phyloP scores from a whole-genome alignment of 2,888 invertebrate genomes.

The Dryobotodes eremita region DNA sequence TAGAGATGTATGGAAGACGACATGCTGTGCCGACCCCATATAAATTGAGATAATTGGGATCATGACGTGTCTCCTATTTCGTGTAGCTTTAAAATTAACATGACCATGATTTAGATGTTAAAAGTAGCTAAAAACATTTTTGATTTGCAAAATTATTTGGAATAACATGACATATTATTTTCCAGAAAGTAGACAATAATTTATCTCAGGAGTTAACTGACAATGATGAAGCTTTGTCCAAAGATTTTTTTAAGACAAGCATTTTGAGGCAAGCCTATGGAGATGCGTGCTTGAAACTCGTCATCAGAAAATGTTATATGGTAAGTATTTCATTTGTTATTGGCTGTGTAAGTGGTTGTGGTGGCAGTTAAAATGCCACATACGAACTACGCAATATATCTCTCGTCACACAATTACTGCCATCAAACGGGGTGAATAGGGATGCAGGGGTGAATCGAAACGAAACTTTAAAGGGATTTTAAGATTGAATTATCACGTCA shows the following conservation, averaged over 20 bases:
- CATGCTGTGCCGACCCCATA: background rate
- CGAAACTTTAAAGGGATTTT: too few species aligned
- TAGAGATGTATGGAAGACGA: background rate
- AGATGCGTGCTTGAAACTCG: conserved; percentile 78
- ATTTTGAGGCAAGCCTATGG: conserved; percentile 78
- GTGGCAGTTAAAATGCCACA: background rate
- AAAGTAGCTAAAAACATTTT: too few species aligned
- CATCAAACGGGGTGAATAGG: too few species aligned
- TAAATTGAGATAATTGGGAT: background rate
- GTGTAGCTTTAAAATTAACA: too few species aligned
- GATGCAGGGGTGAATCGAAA: too few species aligned
- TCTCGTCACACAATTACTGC: background rate
- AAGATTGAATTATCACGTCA: too few species aligned
- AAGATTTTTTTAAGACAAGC: conserved; percentile 67
- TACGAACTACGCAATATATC: background rate
- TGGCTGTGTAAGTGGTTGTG: background rate
- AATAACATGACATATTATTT: background rate
- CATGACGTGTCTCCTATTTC: too few species aligned
- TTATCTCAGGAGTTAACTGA: conserved; percentile 37
- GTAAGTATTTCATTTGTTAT: conserved; percentile 59
- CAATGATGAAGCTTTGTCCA: conserved; percentile 53
- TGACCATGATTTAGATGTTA: background rate
- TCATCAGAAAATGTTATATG: conserved; percentile 79
- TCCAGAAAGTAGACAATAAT: conserved; percentile 19
- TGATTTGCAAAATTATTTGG: background rate